These are phyloP conservation scores for Cyclophora punctaria DNA, from an alignment of 2,888 invertebrate species.

Conservation along the genomic window DNA sequence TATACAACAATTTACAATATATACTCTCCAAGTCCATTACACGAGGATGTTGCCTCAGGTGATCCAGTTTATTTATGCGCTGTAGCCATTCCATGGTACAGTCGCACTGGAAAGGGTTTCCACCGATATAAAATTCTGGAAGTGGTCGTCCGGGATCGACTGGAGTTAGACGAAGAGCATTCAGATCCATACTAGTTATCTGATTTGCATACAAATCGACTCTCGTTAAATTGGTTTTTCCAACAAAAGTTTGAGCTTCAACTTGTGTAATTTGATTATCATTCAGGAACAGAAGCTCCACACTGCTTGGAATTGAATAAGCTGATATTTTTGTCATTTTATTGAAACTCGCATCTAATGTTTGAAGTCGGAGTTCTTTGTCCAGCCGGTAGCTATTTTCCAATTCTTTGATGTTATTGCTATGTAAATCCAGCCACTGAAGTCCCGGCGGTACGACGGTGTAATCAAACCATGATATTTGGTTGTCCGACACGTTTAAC, in stretches of 20 bases:
- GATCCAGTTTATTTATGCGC: conserved; percentile 88
- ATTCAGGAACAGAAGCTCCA: conserved; percentile 90
- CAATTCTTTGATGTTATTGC: conserved; percentile 86
- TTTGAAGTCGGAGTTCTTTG: conserved; percentile 83
- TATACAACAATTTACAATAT: conserved; percentile 90
- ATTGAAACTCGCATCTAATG: conserved; percentile 93
- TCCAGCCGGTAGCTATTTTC: conserved; percentile 83
- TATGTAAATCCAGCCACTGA: conserved; percentile 93
- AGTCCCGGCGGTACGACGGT: conserved; percentile 86
- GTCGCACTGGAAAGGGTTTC: conserved; percentile 95
- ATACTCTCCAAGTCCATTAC: conserved; percentile 93
- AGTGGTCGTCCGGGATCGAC: conserved; percentile 83
- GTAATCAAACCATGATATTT: conserved; percentile 91
- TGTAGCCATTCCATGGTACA: conserved; percentile 98
- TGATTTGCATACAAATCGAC: conserved; percentile 95
- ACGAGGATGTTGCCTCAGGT: conserved; percentile 89
- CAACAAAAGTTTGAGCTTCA: conserved; percentile 91
- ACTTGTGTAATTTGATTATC: conserved; percentile 90
- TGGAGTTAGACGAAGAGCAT: conserved; percentile 87
- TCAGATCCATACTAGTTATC: conserved; percentile 91
- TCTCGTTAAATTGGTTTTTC: conserved; percentile 90
- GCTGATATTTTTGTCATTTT: conserved; percentile 85
- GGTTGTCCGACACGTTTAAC: conserved; percentile 94
- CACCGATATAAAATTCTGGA: conserved; percentile 94
- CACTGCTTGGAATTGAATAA: conserved; percentile 86